Evolutionary conservation across 1,140 invertebrate species (phyloP).

Genomic region (Magallana ariakensis): DNA sequence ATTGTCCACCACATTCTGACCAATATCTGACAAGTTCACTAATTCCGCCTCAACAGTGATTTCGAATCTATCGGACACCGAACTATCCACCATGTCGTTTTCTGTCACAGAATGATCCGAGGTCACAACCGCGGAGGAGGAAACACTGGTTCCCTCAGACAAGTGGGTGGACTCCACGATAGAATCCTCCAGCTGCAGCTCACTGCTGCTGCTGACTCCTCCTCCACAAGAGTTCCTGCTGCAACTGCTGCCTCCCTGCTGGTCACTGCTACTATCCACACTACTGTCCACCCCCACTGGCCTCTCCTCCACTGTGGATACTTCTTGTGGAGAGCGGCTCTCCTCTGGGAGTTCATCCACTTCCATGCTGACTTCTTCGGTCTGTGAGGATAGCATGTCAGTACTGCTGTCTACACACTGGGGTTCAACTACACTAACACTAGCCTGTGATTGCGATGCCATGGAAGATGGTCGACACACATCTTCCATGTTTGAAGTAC

Average conservation of each 20-base stretch:
- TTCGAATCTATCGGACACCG: constrained; percentile 39
- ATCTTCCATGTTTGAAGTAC: constrained; percentile 24
- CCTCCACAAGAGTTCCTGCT: not conserved
- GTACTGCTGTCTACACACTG: constrained; percentile 56
- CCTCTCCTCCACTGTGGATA: not conserved
- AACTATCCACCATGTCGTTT: constrained; percentile 35
- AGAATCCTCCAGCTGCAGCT: not conserved
- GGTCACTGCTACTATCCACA: constrained; percentile 54
- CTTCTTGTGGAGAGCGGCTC: not conserved
- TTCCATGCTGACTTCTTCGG: not conserved
- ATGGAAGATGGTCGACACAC: constrained; percentile 19
- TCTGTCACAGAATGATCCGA: not conserved
- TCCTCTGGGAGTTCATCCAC: not conserved
- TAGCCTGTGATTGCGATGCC: not conserved
- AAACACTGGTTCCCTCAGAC: constrained; percentile 36
- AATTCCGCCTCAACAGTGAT: constrained; percentile 44
- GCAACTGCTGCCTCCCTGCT: not conserved
- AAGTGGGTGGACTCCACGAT: constrained; percentile 48
- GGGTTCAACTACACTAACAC: not conserved
- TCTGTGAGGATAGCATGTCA: constrained; percentile 18
- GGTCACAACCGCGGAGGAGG: not conserved
- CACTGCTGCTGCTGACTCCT: constrained; percentile 54
- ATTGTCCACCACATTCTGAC: not conserved
- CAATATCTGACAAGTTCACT: constrained; percentile 6
- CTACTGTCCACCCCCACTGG: constrained; percentile 19